Evolutionary conservation across 2,113 vertebrate genomes (phyloP).

Genomic region (Balaeniceps rex): DNA sequence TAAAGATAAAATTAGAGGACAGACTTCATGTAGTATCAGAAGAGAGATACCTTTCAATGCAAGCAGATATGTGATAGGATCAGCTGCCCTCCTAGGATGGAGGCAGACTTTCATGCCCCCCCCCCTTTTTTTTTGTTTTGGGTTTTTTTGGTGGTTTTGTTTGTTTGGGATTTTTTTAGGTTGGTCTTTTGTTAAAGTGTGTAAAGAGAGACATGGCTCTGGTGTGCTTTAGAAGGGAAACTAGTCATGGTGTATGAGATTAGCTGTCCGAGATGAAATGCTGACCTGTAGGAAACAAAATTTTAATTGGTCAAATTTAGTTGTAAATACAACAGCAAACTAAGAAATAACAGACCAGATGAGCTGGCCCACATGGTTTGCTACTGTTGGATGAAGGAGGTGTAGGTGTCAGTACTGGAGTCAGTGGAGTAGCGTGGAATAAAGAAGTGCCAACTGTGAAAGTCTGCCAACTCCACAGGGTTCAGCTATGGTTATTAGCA

Average conservation of each 20-base stretch:
- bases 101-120: background rate
- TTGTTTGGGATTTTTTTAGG: background rate
- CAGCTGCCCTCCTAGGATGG: background rate
- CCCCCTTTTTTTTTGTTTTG: background rate
- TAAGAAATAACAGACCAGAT: background rate
- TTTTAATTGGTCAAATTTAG: background rate
- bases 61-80: background rate
- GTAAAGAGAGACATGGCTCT: too few relatives aligned
- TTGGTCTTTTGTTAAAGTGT: background rate
- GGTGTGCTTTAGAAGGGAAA: background rate
- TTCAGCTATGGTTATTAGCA: background rate
- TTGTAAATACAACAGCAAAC: background rate
- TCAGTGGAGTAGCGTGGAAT: rapidly evolving
- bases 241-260: rapidly evolving
- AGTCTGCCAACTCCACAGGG: background rate
- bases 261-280: background rate
- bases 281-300: background rate
- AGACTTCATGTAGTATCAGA: background rate
- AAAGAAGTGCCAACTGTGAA: background rate
- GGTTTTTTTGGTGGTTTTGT: background rate
- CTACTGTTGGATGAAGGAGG: background rate
- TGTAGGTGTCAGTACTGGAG: background rate
- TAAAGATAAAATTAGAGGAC: background rate
- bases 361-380: background rate
- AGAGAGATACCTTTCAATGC: background rate